Evolutionary conservation across 1,140 invertebrate genomes (phyloP), one percentile per base, ranked within the genome.

Genomic region (Procambarus clarkii): DNA sequence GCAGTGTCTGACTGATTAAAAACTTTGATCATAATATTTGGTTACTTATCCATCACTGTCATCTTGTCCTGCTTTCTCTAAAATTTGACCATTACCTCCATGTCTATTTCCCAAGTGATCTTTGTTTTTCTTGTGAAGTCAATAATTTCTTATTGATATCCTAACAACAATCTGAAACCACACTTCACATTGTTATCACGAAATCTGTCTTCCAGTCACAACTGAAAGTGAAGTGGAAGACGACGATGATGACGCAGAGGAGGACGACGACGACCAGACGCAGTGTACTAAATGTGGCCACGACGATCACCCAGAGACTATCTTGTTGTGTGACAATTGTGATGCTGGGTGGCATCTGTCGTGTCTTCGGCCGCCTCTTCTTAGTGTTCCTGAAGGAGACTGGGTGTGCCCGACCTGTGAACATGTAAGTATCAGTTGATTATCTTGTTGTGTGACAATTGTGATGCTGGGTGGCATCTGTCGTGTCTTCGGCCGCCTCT

Each of bases 371-470:
- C 98, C 98, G 1, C 96, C 98, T 24, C 95, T 99, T 9, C 96
- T 99, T 94, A 95, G 98, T 1, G 98, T 99, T 93, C 98, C 98
- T 7, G 98, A 99, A 94, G 98, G 98, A 44, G 97, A 99, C 94
- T 99, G 98, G 99, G 98, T 97, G 94, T 99, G 99, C 94, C 98
- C 98, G 77, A 97, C 97, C 0, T 99, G 98, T 95, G 97, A 98
- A 94, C 98, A 98, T 94, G 95, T 96, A 93, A 95, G 95, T 94
- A 44, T 46, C 2, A 77, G 4, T 58, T 34, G 34, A 34, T 34
- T 34, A 34, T 34, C 34, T 34, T 34, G 34, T 34, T 34, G 0
- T 0, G 34, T 34, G 34, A 34, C 34, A 34, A 34, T 34, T 34
- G 34, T 34, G 34, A 76, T 98, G 98, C 99, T 93, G n/a, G n/a